Evolutionary conservation across 2,888 invertebrate species (phyloP), one percentile per base, ranked within the genome.

Genomic region (Tanytarsus gracilentus): DNA sequence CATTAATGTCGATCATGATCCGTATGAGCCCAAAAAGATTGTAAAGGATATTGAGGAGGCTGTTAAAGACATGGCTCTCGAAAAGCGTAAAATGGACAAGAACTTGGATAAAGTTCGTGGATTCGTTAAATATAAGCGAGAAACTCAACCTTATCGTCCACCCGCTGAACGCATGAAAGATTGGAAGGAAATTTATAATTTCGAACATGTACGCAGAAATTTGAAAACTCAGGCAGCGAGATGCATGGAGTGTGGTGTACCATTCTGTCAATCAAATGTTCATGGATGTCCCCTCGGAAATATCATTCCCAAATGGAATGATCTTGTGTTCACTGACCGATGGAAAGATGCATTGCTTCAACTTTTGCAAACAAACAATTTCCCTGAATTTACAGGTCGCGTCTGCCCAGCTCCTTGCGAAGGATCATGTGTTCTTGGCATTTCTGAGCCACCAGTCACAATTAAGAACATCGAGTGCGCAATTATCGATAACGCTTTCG

Each of bases 221-320:
- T 78, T 99, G 44, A 79, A 86, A 53, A 81, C 86, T 8, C 96
- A 96, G 72, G 94, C 96, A 1, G 94, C 96, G 0, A 80, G 95
- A 44, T 99, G 98, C 71, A 98, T 98, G 98, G 98, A 98, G 69
- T 98, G 98, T 73, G 98, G 98, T 23, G 95, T 99, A n/a, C 95
- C 95, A 7, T 95, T 96, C 78, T 99, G 99, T 70, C 93, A 94
- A 71, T 91, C 91, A 33, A 81, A 82, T 63, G 80, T 82, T 36
- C 91, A 96, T 71, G 98, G 98, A 51, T 99, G 98, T 71, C 98
- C 98, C 1, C 80, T 99, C 36, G 97, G 97, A 29, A 99, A 99
- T 74, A 94, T 99, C 66, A 95, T 99, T 65, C 99, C 99, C 59
- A 96, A 96, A 76, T 99, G 97, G 96, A 99, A 99, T 75, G 93